Evolutionary conservation across 2,888 invertebrate genomes (phyloP).

Genomic region (Andrena dorsata): DNA sequence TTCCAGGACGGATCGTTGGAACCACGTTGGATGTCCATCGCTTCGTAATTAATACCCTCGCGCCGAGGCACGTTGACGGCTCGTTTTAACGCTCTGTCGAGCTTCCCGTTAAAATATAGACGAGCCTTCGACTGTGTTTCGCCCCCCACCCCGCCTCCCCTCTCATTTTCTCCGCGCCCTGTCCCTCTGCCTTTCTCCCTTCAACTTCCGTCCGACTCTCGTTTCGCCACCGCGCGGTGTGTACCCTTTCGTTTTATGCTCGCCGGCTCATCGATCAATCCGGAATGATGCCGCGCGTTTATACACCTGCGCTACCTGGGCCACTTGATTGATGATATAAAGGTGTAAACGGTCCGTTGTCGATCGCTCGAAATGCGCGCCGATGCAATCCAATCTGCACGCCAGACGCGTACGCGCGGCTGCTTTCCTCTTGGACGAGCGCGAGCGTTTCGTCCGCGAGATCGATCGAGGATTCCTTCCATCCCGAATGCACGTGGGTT

Average conservation of each 20-base stretch:
- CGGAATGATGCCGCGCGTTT: conserved; percentile 69
- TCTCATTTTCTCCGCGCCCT: conserved; percentile 52
- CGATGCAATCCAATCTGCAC: conserved; percentile 60
- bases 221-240: conserved; percentile 2
- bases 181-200: conserved; percentile 18
- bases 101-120: conserved; percentile 72
- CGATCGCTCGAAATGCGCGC: conserved; percentile 71
- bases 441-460: neutral
- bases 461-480: neutral
- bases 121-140: conserved; percentile 45
- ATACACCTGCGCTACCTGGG: conserved; percentile 78
- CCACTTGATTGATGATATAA: conserved; percentile 81
- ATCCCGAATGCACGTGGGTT: no score
- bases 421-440: conserved; percentile 39
- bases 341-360: conserved; percentile 74
- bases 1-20: conserved; percentile 50
- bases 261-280: conserved; percentile 79
- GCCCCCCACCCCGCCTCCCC: conserved; percentile 7
- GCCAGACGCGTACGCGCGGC: conserved; percentile 39
- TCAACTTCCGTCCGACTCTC: conserved; percentile 33
- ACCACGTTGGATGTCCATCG: conserved; percentile 66
- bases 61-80: conserved; percentile 65
- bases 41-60: conserved; percentile 70
- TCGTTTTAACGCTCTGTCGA: conserved; percentile 70
- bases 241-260: conserved; percentile 52